Conservation (phyloP, 2,888 invertebrate species). For the Copidosoma aretas region DNA sequence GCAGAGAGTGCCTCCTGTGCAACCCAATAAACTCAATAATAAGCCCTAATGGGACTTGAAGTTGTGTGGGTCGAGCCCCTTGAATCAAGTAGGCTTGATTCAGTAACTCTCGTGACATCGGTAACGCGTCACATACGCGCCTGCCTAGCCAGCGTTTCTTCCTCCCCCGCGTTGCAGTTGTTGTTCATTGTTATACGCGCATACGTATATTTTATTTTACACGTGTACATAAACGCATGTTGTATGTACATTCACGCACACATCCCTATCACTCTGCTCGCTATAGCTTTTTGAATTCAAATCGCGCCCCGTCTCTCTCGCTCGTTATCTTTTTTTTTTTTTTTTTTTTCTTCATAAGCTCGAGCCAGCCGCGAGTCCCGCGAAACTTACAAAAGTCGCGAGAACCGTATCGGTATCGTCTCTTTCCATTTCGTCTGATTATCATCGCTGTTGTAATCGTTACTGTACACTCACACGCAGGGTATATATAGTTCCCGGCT, state of each 20-base stretch:
- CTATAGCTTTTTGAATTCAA: too few relatives aligned
- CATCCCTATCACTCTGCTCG: too few relatives aligned
- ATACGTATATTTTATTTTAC: too few relatives aligned
- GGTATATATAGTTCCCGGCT: neutral
- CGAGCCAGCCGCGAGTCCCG: too few relatives aligned
- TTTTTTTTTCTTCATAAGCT: too few relatives aligned
- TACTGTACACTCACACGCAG: neutral
- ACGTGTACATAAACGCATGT: too few relatives aligned
- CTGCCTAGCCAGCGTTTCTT: too few relatives aligned
- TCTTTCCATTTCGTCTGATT: neutral
- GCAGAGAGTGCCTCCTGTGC: slow-evolving; percentile 15
- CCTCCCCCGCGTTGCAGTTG: too few relatives aligned
- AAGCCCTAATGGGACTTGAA: slow-evolving; percentile 35
- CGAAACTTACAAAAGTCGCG: neutral
- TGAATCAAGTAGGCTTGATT: slow-evolving; percentile 34
- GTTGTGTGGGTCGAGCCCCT: slow-evolving; percentile 38
- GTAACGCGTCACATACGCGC: slow-evolving; percentile 1
- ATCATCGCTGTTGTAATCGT: neutral
- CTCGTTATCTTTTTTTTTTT: too few relatives aligned
- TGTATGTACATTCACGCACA: too few relatives aligned
- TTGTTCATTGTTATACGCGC: too few relatives aligned
- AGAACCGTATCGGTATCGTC: neutral
- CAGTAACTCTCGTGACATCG: slow-evolving; percentile 35
- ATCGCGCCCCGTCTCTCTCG: too few relatives aligned
- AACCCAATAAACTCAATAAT: slow-evolving; percentile 37